A percentile compares a stretch with the other conserved stretches of the same genome.
Conservation (phyloP, 2,113 vertebrate genomes). For the Melanerpes aurifrons region DNA sequence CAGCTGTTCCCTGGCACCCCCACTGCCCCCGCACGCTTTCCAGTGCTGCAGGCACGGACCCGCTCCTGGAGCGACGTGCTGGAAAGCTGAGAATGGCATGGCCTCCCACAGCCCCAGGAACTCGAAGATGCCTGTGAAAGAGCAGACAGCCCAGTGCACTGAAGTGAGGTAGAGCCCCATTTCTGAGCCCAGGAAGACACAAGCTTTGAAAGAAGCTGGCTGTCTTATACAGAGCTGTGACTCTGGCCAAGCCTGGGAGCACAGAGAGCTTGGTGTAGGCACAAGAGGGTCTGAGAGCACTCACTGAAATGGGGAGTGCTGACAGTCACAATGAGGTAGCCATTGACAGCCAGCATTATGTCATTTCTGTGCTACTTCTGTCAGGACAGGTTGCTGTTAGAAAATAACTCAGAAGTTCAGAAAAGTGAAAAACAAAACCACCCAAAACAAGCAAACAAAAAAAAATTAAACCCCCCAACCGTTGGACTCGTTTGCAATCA, state of each 20-base stretch:
- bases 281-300: not conserved
- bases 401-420: not conserved
- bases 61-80: rapidly evolving
- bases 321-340: not conserved
- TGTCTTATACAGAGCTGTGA: not conserved
- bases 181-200: not conserved
- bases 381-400: not conserved
- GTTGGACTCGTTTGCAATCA: slow-evolving; percentile 20
- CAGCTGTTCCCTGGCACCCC: not conserved
- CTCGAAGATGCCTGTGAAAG: not conserved
- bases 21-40: not conserved
- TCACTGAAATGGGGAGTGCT: not conserved
- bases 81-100: not conserved
- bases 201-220: not conserved
- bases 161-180: rapidly evolving
- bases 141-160: not conserved
- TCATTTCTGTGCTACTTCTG: not conserved
- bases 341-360: not conserved
- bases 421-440: not conserved
- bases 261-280: not conserved
- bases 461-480: slow-evolving; percentile 7
- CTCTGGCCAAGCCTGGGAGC: not conserved
- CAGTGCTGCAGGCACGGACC: not conserved
- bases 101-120: not conserved
- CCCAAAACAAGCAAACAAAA: not conserved